These are phyloP conservation scores for Rhizomys pruinosus DNA, from an alignment of 2,113 vertebrate genomes.

Conservation along the genomic window DNA sequence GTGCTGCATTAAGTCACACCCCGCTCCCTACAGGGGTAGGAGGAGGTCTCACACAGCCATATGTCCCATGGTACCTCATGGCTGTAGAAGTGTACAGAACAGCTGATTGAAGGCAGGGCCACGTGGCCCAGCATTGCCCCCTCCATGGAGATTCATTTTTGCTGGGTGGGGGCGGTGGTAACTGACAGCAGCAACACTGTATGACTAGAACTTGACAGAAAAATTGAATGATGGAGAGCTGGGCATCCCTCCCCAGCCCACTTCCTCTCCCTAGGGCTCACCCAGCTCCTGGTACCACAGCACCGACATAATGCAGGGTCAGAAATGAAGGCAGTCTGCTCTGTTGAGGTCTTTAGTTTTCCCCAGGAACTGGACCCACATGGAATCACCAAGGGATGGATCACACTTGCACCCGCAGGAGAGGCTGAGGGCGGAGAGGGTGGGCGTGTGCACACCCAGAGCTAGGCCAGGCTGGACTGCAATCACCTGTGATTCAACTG, in stretches of 20 bases:
- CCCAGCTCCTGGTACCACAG: accelerated
- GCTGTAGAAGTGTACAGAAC: accelerated
- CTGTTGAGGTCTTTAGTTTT: background rate
- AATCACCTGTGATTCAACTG: accelerated
- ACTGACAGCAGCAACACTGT: no score
- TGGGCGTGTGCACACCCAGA: background rate
- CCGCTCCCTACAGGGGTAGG: no score
- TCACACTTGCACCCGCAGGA: no score
- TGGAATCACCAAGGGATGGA: background rate
- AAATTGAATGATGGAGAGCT: background rate
- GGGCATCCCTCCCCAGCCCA: background rate
- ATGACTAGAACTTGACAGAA: background rate
- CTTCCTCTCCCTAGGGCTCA: background rate
- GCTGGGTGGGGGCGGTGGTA: no score
- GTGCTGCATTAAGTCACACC: background rate
- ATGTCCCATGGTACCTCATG: accelerated
- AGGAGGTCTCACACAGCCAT: accelerated
- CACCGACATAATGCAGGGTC: no score
- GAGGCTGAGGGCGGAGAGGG: background rate
- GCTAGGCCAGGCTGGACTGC: background rate
- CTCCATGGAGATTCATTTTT: conserved; percentile 25
- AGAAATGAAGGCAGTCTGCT: no score
- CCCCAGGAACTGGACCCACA: background rate
- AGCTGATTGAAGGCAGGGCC: background rate
- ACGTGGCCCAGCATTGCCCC: background rate